These are phyloP conservation scores for Plectrocnemia conspersa DNA, from an alignment of 1,140 invertebrate genomes.

Conservation along the genomic window DNA sequence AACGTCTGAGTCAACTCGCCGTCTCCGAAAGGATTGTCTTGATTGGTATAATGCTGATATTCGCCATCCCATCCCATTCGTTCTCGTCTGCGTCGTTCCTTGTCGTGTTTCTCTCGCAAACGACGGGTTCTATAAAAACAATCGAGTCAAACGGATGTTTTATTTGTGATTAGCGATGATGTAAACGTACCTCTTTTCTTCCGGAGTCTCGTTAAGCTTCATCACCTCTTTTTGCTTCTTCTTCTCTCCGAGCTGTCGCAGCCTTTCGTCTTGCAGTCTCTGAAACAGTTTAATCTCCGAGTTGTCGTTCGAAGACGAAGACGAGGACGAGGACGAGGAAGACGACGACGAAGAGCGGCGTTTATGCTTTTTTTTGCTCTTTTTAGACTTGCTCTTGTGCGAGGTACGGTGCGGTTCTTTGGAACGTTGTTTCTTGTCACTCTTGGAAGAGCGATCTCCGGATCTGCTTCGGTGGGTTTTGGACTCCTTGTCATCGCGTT, in stretches of 20 bases:
- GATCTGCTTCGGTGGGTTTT: background rate
- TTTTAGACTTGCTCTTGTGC: slow-evolving; percentile 37
- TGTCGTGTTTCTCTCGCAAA: slow-evolving; percentile 85
- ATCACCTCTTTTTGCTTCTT: slow-evolving; percentile 73
- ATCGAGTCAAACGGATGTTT: background rate
- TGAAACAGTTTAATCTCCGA: slow-evolving; percentile 65
- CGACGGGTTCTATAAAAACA: slow-evolving; percentile 61
- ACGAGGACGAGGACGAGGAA: slow-evolving; percentile 35
- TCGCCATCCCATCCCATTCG: slow-evolving; percentile 96
- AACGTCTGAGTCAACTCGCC: slow-evolving; percentile 82
- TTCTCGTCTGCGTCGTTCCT: slow-evolving; percentile 82
- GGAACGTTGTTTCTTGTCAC: slow-evolving; percentile 35
- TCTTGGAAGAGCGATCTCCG: slow-evolving; percentile 8
- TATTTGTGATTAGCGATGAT: background rate
- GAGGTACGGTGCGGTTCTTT: slow-evolving; percentile 30
- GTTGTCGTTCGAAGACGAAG: slow-evolving; percentile 44
- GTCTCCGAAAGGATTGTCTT: slow-evolving; percentile 98
- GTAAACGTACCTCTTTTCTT: slow-evolving; percentile 71
- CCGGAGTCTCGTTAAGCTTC: slow-evolving; percentile 90
- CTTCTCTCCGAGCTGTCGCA: slow-evolving; percentile 60
- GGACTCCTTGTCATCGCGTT: background rate
- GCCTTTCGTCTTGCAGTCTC: slow-evolving; percentile 66
- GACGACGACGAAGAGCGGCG: slow-evolving; percentile 29
- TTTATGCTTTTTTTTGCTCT: slow-evolving; percentile 43
- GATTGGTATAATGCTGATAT: slow-evolving; percentile 94